A percentile compares a stretch with the other conserved stretches of the same genome.
These are phyloP conservation scores for Mandrillus leucophaeus DNA, from an alignment of 2,113 vertebrate species.

Conservation along the genomic window DNA sequence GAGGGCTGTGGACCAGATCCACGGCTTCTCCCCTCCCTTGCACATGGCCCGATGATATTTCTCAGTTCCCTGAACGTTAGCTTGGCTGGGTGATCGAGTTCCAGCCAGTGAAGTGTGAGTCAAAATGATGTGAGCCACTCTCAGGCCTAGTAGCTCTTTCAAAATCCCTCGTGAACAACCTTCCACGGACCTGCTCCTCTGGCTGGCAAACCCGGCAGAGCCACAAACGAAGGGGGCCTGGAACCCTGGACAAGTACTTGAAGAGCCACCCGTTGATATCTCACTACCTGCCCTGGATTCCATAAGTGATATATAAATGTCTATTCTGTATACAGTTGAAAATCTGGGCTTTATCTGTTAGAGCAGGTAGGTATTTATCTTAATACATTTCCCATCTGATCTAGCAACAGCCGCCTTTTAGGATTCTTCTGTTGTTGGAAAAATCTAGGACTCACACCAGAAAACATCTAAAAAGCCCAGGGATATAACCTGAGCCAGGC, in stretches of 20 bases:
- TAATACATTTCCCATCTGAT: background rate
- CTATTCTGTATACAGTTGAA: background rate
- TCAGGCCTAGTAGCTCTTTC: background rate
- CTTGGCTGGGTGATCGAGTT: background rate
- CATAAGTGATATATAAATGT: background rate
- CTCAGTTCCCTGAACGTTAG: background rate
- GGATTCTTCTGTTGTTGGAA: background rate
- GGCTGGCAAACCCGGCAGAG: background rate
- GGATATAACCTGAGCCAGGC: background rate
- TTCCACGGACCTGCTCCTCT: background rate
- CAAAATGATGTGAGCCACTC: background rate
- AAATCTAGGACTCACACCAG: background rate
- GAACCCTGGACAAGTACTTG: background rate
- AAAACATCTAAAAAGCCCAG: background rate
- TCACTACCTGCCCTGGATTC: background rate
- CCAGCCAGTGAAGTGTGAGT: background rate
- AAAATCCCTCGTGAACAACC: background rate
- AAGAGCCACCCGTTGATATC: background rate
- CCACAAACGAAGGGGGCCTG: background rate
- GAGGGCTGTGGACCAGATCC: background rate
- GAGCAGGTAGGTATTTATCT: background rate
- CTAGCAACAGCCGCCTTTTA: background rate
- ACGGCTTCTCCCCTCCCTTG: background rate
- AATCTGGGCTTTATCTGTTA: background rate
- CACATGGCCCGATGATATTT: background rate